Percentiles rank a stretch among this genome's conserved stretches.
phyloP scores from a whole-genome alignment of 2,113 vertebrate species.

The Platysternon megacephalum region DNA sequence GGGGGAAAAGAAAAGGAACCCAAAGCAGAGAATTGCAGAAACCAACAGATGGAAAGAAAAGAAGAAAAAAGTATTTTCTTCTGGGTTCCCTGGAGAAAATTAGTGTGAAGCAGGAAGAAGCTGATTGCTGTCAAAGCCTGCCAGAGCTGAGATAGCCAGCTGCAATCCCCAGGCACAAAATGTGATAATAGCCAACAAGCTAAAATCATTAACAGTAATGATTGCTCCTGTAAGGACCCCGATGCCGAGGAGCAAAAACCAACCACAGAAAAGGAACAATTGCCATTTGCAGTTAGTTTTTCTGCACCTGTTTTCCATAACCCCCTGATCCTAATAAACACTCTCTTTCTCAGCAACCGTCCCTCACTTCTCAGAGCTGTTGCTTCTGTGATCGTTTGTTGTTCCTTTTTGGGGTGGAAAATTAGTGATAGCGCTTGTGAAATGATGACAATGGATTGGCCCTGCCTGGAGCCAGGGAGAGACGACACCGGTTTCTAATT shows the following conservation, averaged over 20 bases:
- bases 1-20: not conserved
- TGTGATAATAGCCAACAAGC: conserved; percentile 72
- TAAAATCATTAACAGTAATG: conserved; percentile 70
- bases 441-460: not conserved
- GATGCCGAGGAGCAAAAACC: conserved; percentile 35
- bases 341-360: not conserved
- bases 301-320: conserved; percentile 4
- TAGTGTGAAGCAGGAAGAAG: conserved; percentile 52
- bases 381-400: not conserved
- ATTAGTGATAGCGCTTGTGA: not conserved
- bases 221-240: conserved; percentile 56
- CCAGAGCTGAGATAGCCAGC: conserved; percentile 55
- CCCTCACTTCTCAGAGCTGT: not conserved
- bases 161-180: conserved; percentile 64
- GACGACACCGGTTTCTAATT: not conserved
- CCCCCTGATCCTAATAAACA: conserved; percentile 6
- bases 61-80: not conserved
- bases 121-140: conserved; percentile 68
- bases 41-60: not conserved
- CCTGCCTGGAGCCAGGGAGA: not conserved
- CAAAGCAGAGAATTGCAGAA: accelerated
- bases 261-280: conserved; percentile 4
- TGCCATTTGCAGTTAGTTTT: conserved; percentile 23
- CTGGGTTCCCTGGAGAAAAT: conserved; percentile 42
- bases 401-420: not conserved